Base-by-base conservation (phyloP, 2,113 vertebrate species). In the Microcebus lehilahytsara region DNA sequence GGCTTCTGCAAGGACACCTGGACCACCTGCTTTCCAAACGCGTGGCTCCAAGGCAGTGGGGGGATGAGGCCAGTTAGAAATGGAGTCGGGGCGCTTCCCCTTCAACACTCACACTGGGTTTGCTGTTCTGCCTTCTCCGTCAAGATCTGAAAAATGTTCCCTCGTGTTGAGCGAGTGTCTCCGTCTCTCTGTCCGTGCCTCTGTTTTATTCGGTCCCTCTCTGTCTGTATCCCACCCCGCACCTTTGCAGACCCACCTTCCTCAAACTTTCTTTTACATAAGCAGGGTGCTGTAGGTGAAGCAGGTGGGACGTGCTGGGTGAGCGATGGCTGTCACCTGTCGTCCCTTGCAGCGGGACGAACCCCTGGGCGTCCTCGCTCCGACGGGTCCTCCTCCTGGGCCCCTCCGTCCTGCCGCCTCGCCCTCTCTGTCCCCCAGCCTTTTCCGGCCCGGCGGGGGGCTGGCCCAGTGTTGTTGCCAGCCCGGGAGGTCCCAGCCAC, bases 391-490 rank as follows among this genome's bases (percentile, higher is more conserved):
- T n/a, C 53, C 16, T n/a, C 53, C 16, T 3, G 2, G 9, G 0
- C 30, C 49, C 56, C 20, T 40, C 20, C 23, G 32, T 66, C 66
- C 16, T 14, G 53, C 0, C 14, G 0, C n/a, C 9, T 30, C 34
- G 20, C 0, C 14, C 91, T 46, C 69, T 93, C 75, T 53, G 95
- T 58, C 5, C 60, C 6, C 25, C 51, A 34, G 27, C 81, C 95
- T 7, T 92, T 58, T 9, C 96, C 89, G 95, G 95, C 95, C 66
- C 71, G 79, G 25, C 42, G 0, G 89, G 79, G 74, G 74, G 83
- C 98, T 51, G 93, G 97, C 30, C 80, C 97, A 94, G 97, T 7
- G 95, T 98, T 96, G 98, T 96, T 91, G 95, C 96, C n/a, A 93
- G 80, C 95, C 72, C 96, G 79, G 96, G 95, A 79, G 96, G 95